Percentiles rank a stretch among this genome's conserved stretches.
Conservation (phyloP, 2,113 vertebrate species). For the Aix galericulata region DNA sequence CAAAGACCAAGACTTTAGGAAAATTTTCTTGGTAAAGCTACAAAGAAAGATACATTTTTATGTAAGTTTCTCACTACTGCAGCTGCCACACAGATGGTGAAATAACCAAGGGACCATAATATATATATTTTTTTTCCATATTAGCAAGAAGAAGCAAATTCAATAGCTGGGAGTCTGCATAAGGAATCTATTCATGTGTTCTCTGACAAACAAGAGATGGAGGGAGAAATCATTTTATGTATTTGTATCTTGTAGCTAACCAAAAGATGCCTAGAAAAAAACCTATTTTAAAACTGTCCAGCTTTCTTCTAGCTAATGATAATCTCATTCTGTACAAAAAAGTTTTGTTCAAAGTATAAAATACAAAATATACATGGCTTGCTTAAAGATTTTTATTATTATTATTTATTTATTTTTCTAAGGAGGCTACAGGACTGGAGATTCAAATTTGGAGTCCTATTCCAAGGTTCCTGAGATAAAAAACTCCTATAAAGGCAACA, state of each 20-base stretch:
- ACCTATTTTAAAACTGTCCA: neutral
- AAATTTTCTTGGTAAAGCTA: neutral
- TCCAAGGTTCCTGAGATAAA: neutral
- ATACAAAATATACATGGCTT: neutral
- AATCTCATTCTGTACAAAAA: neutral
- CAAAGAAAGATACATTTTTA: neutral
- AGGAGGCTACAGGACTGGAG: fast-evolving
- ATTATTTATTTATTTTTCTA: neutral
- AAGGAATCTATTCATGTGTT: neutral
- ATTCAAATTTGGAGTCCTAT: neutral
- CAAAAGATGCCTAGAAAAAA: neutral
- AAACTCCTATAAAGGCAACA: neutral
- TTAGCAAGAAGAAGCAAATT: neutral
- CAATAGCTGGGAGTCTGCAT: neutral
- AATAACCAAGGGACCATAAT: neutral
- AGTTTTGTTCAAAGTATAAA: fast-evolving
- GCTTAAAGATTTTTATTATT: neutral
- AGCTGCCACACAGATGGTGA: neutral
- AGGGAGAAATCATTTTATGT: neutral
- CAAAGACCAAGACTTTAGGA: neutral
- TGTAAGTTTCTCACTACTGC: neutral
- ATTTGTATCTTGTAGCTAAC: neutral
- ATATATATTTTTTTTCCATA: neutral
- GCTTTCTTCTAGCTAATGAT: neutral
- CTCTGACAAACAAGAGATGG: neutral